These are phyloP conservation scores for Nymphalis polychloros DNA, from an alignment of 2,888 invertebrate species.

Conservation along the genomic window DNA sequence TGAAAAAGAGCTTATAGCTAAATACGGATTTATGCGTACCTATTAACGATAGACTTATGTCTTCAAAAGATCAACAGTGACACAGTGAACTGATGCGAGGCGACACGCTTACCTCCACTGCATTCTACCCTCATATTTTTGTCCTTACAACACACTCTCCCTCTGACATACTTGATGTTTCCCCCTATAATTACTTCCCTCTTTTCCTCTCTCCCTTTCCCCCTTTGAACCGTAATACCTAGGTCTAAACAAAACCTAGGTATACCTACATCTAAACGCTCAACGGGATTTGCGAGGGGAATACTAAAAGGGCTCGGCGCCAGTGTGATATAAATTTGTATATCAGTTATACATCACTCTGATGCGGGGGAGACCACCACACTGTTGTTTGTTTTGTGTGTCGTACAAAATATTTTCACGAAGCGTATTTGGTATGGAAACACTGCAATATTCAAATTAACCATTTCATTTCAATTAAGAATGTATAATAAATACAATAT, in stretches of 20 bases:
- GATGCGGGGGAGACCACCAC: slow-evolving; percentile 47
- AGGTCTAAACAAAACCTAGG: slow-evolving; percentile 62
- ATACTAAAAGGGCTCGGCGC: slow-evolving; percentile 71
- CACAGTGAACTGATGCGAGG: slow-evolving; percentile 78
- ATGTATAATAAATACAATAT: slow-evolving; percentile 16
- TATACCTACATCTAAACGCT: slow-evolving; percentile 64
- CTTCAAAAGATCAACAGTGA: slow-evolving; percentile 76
- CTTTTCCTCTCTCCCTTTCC: slow-evolving; percentile 49
- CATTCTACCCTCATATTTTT: slow-evolving; percentile 74
- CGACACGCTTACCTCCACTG: slow-evolving; percentile 77
- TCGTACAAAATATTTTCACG: slow-evolving; percentile 52
- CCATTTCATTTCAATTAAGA: slow-evolving; percentile 32
- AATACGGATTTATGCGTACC: slow-evolving; percentile 26
- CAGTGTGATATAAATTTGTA: slow-evolving; percentile 63
- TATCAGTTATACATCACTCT: slow-evolving; percentile 53
- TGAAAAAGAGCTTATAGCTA: slow-evolving; percentile 12
- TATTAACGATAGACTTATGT: slow-evolving; percentile 46
- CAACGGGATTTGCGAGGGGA: slow-evolving; percentile 74
- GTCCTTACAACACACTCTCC: slow-evolving; percentile 77
- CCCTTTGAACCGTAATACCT: slow-evolving; percentile 61
- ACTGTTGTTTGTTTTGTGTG: slow-evolving; percentile 56
- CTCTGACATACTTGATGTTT: slow-evolving; percentile 79
- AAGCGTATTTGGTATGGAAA: slow-evolving; percentile 35
- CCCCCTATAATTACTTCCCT: slow-evolving; percentile 75
- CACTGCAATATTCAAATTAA: slow-evolving; percentile 24